phyloP scores from a whole-genome alignment of 2,113 vertebrate genomes.

The Tetrao urogallus region DNA sequence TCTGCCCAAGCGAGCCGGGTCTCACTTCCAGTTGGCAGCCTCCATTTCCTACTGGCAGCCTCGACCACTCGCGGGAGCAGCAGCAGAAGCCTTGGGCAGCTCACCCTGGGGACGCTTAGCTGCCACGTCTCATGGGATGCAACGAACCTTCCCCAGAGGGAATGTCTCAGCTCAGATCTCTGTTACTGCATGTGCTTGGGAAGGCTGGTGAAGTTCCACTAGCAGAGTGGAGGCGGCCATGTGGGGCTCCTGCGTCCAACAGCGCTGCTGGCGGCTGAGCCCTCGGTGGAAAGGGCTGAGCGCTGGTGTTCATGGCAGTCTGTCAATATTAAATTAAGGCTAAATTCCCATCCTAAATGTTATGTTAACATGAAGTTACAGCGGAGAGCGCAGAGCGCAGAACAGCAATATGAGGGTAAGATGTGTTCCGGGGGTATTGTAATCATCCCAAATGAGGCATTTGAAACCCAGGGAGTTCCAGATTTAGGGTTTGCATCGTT shows the following conservation, averaged over 20 bases:
- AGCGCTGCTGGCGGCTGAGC: background rate
- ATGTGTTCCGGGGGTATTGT: constrained; percentile 41
- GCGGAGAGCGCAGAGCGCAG: constrained; percentile 22
- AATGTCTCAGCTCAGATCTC: background rate
- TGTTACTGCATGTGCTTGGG: background rate
- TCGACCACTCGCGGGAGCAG: background rate
- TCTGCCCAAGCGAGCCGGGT: background rate
- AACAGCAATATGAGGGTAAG: constrained; percentile 33
- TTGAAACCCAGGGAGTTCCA: constrained; percentile 48
- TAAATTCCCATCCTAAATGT: constrained; percentile 48
- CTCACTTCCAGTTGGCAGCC: background rate
- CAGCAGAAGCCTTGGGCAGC: background rate
- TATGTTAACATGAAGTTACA: constrained; percentile 30
- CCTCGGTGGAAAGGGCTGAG: background rate
- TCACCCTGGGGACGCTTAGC: background rate
- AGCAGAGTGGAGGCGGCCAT: background rate
- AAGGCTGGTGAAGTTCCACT: background rate
- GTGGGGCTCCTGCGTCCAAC: background rate
- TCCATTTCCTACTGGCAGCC: too few species aligned
- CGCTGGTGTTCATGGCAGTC: background rate
- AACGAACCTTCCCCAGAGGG: constrained; percentile 11
- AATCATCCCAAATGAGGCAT: constrained; percentile 35
- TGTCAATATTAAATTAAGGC: constrained; percentile 48
- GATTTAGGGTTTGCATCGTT: background rate
- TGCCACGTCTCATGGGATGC: background rate